Evolutionary conservation across 2,797 vertebrate species (phyloP).

Genomic region (Phalanger gymnotis): DNA sequence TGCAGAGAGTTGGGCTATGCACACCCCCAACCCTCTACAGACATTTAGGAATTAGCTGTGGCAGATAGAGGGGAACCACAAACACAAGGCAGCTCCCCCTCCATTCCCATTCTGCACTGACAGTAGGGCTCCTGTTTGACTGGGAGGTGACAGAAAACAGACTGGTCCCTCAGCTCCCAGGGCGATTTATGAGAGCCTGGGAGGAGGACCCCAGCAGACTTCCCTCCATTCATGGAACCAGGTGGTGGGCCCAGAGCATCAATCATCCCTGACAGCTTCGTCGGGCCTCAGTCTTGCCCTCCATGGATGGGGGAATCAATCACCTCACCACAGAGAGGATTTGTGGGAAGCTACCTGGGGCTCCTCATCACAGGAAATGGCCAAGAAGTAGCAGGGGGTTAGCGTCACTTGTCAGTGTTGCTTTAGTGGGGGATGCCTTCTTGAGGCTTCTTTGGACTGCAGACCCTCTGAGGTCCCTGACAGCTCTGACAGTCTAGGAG

Average conservation of each 20-base stretch:
- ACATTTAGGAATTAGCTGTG: background rate
- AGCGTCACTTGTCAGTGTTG: background rate
- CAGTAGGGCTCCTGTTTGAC: slow-evolving; percentile 67
- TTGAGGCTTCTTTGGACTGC: background rate
- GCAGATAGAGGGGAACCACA: slow-evolving; percentile 16
- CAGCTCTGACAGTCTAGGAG: background rate
- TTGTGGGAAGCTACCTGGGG: background rate
- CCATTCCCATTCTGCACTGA: slow-evolving; percentile 65
- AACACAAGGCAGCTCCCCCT: slow-evolving; percentile 59
- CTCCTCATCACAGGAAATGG: background rate
- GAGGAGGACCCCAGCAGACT: slow-evolving; percentile 77
- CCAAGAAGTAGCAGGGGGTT: background rate
- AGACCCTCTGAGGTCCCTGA: background rate
- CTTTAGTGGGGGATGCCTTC: background rate
- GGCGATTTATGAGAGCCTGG: slow-evolving; percentile 82
- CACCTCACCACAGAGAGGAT: background rate
- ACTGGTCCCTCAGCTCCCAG: slow-evolving; percentile 82
- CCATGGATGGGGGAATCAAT: background rate
- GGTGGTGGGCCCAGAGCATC: slow-evolving; percentile 80
- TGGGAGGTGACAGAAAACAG: slow-evolving; percentile 78
- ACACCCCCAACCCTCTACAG: background rate
- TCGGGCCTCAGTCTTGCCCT: background rate
- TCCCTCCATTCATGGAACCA: slow-evolving; percentile 78
- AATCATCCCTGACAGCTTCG: slow-evolving; percentile 80
- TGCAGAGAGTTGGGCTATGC: background rate